Evolutionary conservation across 92 coral and sea anemone genomes (phyloP).

Genomic region (Zoanthus sansibaricus): DNA sequence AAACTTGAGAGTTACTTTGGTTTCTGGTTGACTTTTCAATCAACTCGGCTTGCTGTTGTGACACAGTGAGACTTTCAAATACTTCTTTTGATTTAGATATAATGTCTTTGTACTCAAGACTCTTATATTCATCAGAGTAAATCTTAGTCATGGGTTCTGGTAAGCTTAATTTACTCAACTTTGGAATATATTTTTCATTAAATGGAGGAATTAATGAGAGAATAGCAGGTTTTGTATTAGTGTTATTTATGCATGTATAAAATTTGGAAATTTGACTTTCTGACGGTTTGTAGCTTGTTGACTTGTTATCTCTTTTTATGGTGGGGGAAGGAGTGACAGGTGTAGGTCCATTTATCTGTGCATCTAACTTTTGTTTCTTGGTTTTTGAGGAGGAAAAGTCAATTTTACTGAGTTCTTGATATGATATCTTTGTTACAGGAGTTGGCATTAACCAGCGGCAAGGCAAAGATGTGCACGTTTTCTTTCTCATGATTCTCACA

Average conservation of each 20-base stretch:
- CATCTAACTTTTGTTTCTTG: conserved; percentile 28
- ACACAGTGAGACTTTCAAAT: conserved; percentile 35
- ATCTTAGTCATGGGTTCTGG: conserved; percentile 44
- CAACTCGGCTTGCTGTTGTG: conserved; percentile 22
- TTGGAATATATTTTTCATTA: conserved; percentile 48
- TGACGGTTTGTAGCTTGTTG: conserved; percentile 43
- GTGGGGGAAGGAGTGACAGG: conserved; percentile 2
- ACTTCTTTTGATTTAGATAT: conserved; percentile 6
- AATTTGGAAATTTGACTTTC: conserved; percentile 41
- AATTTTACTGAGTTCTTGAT: conserved; percentile 61
- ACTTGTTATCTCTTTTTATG: background rate
- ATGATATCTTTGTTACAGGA: conserved; percentile 57
- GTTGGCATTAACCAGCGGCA: conserved; percentile 79
- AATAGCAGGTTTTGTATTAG: conserved; percentile 60
- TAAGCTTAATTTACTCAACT: conserved; percentile 34
- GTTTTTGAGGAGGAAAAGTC: conserved; percentile 62
- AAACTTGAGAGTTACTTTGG: conserved; percentile 56
- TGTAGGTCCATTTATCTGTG: conserved; percentile 47
- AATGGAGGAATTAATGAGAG: conserved; percentile 59
- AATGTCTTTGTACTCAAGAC: conserved; percentile 8
- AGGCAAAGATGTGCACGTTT: conserved; percentile 67
- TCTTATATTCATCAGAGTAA: conserved; percentile 24
- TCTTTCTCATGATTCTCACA: conserved; percentile 23
- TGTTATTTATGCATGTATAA: conserved; percentile 51
- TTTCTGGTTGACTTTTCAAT: conserved; percentile 55